A percentile compares a stretch with the other conserved stretches of the same genome.
Evolutionary conservation across 1,140 invertebrate genomes (phyloP).

Genomic region (Drosophila lacteicornis): DNA sequence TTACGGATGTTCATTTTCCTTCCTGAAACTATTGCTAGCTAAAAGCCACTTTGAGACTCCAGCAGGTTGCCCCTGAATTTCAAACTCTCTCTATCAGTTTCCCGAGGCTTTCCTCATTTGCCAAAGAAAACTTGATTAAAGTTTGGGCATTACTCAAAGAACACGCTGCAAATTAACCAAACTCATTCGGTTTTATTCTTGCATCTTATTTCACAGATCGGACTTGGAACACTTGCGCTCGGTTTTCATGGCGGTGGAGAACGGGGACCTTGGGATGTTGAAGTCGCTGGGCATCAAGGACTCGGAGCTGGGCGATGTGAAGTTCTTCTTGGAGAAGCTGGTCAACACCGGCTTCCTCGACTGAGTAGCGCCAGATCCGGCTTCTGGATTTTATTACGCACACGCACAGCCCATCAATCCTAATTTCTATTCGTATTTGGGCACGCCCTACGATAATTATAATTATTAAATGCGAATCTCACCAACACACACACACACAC

Average conservation of each 20-base stretch:
- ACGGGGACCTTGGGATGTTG: slow-evolving; percentile 96
- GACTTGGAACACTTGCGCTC: slow-evolving; percentile 96
- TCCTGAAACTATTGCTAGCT: slow-evolving; percentile 5
- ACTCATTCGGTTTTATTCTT: slow-evolving; percentile 13
- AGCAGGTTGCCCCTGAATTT: background rate
- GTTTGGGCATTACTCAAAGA: slow-evolving; percentile 28
- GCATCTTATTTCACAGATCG: slow-evolving; percentile 85
- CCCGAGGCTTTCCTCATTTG: slow-evolving; percentile 10
- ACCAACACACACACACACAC: slow-evolving; percentile 8
- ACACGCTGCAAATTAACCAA: slow-evolving; percentile 19
- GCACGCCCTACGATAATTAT: slow-evolving; percentile 79
- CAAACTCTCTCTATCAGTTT: background rate
- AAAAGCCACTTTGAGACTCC: slow-evolving; percentile 8
- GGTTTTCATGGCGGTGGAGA: slow-evolving; percentile 98
- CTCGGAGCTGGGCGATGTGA: slow-evolving; percentile 97
- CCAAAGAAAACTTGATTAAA: slow-evolving; percentile 27
- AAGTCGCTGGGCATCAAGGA: slow-evolving; percentile 97
- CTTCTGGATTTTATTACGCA: slow-evolving; percentile 88
- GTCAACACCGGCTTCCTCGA: slow-evolving; percentile 98
- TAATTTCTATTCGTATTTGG: slow-evolving; percentile 87
- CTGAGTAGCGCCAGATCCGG: slow-evolving; percentile 90
- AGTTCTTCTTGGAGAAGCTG: slow-evolving; percentile 98
- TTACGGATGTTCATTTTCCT: background rate
- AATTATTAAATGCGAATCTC: slow-evolving; percentile 70
- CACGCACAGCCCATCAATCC: slow-evolving; percentile 87